Percentiles rank a stretch among this genome's conserved stretches.
These are phyloP conservation scores for Prunella himalayana DNA, from an alignment of 2,113 vertebrate species.

Conservation along the genomic window DNA sequence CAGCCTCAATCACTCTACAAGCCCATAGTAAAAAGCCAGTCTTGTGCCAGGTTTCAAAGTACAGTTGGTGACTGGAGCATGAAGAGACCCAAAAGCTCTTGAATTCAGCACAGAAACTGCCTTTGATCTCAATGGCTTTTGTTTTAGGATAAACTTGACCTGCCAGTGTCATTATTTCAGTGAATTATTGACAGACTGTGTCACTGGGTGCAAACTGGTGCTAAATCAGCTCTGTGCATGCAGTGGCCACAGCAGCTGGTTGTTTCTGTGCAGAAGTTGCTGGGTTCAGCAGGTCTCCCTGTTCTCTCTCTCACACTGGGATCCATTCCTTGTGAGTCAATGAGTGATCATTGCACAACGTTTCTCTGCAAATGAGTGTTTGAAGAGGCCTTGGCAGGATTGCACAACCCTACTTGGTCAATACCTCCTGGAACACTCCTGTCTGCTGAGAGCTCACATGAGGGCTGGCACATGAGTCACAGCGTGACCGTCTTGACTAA, in stretches of 20 bases:
- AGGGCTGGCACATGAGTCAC: background rate
- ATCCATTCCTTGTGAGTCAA: background rate
- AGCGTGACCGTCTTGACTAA: background rate
- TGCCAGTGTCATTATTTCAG: background rate
- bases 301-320: background rate
- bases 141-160: background rate
- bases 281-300: background rate
- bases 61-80: background rate
- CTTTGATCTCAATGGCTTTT: background rate
- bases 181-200: background rate
- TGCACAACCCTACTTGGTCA: constrained; percentile 20
- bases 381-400: background rate
- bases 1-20: background rate
- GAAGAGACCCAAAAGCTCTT: background rate
- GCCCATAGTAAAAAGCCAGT: background rate
- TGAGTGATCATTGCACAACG: background rate
- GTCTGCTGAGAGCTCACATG: constrained; percentile 34
- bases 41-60: background rate
- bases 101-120: background rate
- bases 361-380: background rate
- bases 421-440: background rate
- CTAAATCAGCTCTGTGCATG: background rate
- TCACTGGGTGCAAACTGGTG: background rate
- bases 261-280: background rate
- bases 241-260: background rate